Evolutionary conservation across 1,140 invertebrate species (phyloP).

Genomic region (Parapsyche elsis): DNA sequence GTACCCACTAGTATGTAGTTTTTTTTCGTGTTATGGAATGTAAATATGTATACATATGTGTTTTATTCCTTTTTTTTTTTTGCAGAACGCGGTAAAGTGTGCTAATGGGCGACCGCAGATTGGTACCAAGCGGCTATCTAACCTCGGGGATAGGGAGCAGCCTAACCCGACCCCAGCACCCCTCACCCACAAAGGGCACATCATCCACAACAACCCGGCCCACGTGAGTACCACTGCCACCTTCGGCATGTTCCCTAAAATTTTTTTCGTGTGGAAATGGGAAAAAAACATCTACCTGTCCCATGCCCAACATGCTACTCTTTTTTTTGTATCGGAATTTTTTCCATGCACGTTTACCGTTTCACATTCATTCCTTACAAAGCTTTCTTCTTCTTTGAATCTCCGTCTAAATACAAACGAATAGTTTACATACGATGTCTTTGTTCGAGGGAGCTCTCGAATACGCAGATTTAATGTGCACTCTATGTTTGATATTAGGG

Average conservation of each 20-base stretch:
- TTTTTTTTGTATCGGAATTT: not conserved
- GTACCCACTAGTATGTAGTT: too few species aligned
- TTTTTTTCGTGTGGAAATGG: not conserved
- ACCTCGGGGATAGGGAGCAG: conserved; percentile 34
- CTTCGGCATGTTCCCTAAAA: not conserved
- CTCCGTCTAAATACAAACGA: not conserved
- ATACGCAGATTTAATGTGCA: conserved; percentile 22
- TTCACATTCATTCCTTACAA: not conserved
- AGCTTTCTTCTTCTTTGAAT: not conserved
- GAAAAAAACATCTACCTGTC: conserved; percentile 19
- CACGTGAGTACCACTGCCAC: conserved; percentile 48
- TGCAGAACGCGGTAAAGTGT: conserved; percentile 56
- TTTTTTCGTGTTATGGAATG: too few species aligned
- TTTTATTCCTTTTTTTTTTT: conserved; percentile 19
- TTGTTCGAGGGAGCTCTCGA: not conserved
- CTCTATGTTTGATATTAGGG: conserved; percentile 42
- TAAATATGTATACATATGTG: too few species aligned
- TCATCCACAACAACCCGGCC: conserved; percentile 52
- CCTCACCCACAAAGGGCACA: conserved; percentile 44
- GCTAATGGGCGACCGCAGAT: conserved; percentile 48
- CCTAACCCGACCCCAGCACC: conserved; percentile 38
- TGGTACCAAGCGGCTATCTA: conserved; percentile 46
- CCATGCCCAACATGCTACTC: not conserved
- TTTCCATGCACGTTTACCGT: not conserved
- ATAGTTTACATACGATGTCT: not conserved